Evolutionary conservation across 2,888 invertebrate genomes (phyloP), one percentile per base, ranked within the genome.

Genomic region (Mesoligia furuncula): DNA sequence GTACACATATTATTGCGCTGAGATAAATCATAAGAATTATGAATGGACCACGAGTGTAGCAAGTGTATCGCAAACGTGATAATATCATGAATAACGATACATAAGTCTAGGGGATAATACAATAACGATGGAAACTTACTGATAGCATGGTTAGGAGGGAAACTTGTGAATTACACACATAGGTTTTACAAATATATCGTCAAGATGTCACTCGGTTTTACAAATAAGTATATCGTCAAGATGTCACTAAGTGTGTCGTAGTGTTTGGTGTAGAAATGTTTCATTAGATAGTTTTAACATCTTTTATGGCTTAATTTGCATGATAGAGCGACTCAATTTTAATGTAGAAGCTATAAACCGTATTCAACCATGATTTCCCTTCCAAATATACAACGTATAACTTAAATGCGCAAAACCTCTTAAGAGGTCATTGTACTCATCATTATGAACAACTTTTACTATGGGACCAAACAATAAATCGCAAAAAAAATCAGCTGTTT

Each of bases 101-200:
- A 77, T 75, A 67, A 74, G 73, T 80, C 62, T 54, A 65, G 20
- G 61, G 71, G 57, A 81, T 83, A 73, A 86, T 85, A 69, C 73
- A 57, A 57, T 74, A 64, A 39, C 75, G 27, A 62, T 79, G 86
- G 86, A 83, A 88, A 81, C 51, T 68, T 81, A 85, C 87, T 45
- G 66, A 64, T 51, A 66, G 20, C 72, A 61, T 80, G 54, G 8
- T 70, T 71, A 54, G 17, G 51, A 69, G 45, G 15, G 48, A 51
- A 67, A 79, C 77, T 81, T 85, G 85, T 82, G 15, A 87, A 86
- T 82, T 78, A 59, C 11, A 76, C 59, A 80, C 70, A 78, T 80
- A 73, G n/a, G 57, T 75, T 82, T 73, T 42, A 66, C 77, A 85
- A 80, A 82, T 77, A 86, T 54, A 77, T 48, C 64, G 57, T 76